Conservation (phyloP, 1,140 invertebrate genomes). For the Nilaparvata lugens region DNA sequence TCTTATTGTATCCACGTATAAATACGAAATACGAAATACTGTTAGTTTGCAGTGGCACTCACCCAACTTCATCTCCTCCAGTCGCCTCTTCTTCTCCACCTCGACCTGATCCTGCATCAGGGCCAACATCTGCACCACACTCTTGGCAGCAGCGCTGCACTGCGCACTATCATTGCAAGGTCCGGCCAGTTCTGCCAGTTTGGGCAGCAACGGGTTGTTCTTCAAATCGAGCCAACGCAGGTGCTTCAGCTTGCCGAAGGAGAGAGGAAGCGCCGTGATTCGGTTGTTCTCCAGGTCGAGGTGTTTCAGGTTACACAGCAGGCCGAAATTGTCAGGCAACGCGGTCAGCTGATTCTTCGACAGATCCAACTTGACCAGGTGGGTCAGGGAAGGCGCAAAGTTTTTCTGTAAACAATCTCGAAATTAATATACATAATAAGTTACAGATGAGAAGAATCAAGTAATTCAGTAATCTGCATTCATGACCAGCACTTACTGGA, state of each 20-base stretch:
- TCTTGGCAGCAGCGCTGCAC: conserved; percentile 49
- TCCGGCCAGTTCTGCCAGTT: conserved; percentile 54
- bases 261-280: conserved; percentile 48
- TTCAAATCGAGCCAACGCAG: conserved; percentile 74
- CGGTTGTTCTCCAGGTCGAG: conserved; percentile 72
- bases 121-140: conserved; percentile 43
- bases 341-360: conserved; percentile 65
- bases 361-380: conserved; percentile 62
- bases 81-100: conserved; percentile 33
- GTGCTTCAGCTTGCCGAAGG: conserved; percentile 56
- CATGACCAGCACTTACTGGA: not conserved
- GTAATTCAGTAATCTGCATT: not conserved
- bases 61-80: conserved; percentile 18
- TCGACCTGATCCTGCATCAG: conserved; percentile 38
- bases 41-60: conserved; percentile 43
- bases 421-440: conserved; percentile 1
- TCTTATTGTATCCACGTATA: too few species aligned
- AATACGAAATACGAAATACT: conserved; percentile 53
- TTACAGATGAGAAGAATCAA: not conserved
- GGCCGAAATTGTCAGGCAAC: conserved; percentile 68
- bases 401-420: conserved; percentile 45
- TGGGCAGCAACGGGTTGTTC: conserved; percentile 61
- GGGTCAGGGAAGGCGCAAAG: conserved; percentile 46
- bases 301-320: conserved; percentile 56
- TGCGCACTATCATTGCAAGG: conserved; percentile 47